Evolutionary conservation across 2,888 invertebrate genomes (phyloP).

Genomic region (Pollenia griseotomentosa): DNA sequence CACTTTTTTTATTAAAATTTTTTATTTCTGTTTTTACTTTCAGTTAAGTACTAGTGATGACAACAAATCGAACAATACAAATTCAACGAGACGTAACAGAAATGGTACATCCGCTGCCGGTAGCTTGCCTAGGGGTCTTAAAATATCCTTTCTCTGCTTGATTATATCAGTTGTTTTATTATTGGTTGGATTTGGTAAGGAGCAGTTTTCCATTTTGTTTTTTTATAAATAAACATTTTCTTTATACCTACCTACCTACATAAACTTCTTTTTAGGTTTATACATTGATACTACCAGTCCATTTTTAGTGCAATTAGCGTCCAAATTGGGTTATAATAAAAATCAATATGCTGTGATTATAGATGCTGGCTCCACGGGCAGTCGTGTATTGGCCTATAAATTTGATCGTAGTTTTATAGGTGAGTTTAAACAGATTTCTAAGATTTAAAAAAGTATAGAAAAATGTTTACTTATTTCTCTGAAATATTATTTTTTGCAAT

Average conservation of each 20-base stretch:
- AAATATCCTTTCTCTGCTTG: constrained; percentile 83
- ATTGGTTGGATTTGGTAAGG: constrained; percentile 82
- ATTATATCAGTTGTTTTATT: constrained; percentile 81
- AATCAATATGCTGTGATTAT: constrained; percentile 93
- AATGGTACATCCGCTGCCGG: constrained; percentile 74
- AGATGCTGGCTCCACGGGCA: constrained; percentile 97
- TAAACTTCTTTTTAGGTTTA: constrained; percentile 77
- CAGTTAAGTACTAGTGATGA: constrained; percentile 78
- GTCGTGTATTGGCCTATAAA: constrained; percentile 92
- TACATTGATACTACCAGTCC: constrained; percentile 83
- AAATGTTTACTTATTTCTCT: neutral
- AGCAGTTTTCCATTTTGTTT: neutral
- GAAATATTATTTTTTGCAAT: neutral
- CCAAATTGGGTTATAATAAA: constrained; percentile 89
- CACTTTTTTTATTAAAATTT: too few species aligned
- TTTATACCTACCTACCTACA: constrained; percentile 2
- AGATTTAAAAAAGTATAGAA: neutral
- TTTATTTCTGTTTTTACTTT: constrained; percentile 40
- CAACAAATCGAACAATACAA: constrained; percentile 75
- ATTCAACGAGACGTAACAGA: constrained; percentile 77
- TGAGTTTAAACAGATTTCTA: constrained; percentile 77
- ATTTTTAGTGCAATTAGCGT: constrained; percentile 89
- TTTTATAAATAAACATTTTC: neutral
- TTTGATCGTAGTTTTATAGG: constrained; percentile 92
- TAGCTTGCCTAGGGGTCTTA: constrained; percentile 80